Percentiles rank a stretch among this genome's conserved stretches.
Evolutionary conservation across 2,888 invertebrate genomes (phyloP).

Genomic region (Callyntrura sp.): DNA sequence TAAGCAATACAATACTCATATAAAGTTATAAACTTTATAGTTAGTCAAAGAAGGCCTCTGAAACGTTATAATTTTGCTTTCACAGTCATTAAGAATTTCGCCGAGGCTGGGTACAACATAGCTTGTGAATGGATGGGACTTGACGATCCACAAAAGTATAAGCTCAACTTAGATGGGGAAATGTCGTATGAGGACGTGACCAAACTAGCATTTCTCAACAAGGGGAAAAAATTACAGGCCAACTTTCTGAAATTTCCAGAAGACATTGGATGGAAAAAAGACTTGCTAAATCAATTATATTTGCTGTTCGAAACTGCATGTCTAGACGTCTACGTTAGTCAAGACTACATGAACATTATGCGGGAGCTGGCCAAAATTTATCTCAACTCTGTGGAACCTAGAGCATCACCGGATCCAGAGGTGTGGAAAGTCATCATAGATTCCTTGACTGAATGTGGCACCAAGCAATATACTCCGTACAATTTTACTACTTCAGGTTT

Average conservation of each 20-base stretch:
- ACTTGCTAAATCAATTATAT: constrained; percentile 27
- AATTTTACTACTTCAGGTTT: constrained; percentile 40
- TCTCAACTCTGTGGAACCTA: constrained; percentile 55
- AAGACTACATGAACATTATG: constrained; percentile 55
- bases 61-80: background rate
- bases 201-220: constrained; percentile 52
- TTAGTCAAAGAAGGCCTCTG: too few species aligned
- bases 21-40: too few species aligned
- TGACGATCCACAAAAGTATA: background rate
- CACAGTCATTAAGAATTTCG: constrained; percentile 50
- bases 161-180: constrained; percentile 29
- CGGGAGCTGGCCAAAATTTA: constrained; percentile 61
- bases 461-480: background rate
- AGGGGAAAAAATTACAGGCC: background rate
- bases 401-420: background rate
- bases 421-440: constrained; percentile 26
- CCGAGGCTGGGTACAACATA: constrained; percentile 19
- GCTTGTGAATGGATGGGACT: constrained; percentile 55
- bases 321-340: constrained; percentile 14
- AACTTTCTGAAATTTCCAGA: constrained; percentile 1
- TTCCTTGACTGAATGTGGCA: constrained; percentile 18
- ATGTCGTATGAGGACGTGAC: constrained; percentile 40
- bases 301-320: constrained; percentile 12
- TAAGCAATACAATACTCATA: too few species aligned
- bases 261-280: constrained; percentile 41